phyloP scores from a whole-genome alignment of 2,888 invertebrate species.

The Chrysolina americana region DNA sequence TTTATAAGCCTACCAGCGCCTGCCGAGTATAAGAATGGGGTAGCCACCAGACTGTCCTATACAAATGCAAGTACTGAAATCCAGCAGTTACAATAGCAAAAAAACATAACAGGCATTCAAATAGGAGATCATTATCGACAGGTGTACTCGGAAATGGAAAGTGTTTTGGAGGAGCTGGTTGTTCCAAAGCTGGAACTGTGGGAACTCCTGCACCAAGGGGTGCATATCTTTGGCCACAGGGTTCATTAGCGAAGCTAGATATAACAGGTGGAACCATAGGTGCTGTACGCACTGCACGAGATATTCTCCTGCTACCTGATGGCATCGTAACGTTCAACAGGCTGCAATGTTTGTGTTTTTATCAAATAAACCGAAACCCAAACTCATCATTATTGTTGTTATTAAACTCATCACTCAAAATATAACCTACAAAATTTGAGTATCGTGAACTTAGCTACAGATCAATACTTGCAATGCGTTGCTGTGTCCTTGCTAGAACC shows the following conservation, averaged over 20 bases:
- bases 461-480: too few species aligned
- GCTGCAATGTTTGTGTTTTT: background rate
- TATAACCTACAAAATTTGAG: background rate
- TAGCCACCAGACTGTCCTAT: constrained; percentile 97
- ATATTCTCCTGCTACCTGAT: constrained; percentile 57
- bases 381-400: background rate
- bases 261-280: constrained; percentile 56
- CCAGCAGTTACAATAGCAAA: constrained; percentile 85
- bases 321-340: constrained; percentile 49
- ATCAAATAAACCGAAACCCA: background rate
- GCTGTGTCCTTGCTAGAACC: too few species aligned
- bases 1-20: constrained; percentile 80
- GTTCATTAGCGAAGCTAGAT: constrained; percentile 59
- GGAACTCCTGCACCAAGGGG: constrained; percentile 59
- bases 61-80: constrained; percentile 94
- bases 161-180: constrained; percentile 80
- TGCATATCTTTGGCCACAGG: constrained; percentile 59
- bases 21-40: constrained; percentile 92
- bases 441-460: background rate
- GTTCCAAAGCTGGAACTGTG: constrained; percentile 64
- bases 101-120: constrained; percentile 88
- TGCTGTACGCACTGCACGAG: constrained; percentile 56
- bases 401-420: background rate
- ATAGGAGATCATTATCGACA: constrained; percentile 84
- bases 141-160: constrained; percentile 86